Evolutionary conservation across 2,113 vertebrate genomes (phyloP).

Genomic region (Leptocoma aspasia): DNA sequence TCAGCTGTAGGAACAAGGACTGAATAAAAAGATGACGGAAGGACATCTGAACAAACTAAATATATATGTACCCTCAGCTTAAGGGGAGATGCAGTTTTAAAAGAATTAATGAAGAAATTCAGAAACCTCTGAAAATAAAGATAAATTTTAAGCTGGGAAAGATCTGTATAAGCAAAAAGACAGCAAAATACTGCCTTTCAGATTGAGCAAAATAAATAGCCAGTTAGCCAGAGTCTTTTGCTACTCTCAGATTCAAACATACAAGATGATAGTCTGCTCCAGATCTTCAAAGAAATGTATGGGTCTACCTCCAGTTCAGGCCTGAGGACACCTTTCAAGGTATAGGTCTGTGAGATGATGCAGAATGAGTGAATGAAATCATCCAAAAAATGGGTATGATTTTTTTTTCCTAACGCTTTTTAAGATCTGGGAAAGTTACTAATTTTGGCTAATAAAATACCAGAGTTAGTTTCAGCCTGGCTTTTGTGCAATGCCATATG

Average conservation of each 20-base stretch:
- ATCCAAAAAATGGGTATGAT: fast-evolving
- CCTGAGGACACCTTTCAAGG: background rate
- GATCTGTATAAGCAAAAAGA: background rate
- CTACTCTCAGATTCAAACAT: background rate
- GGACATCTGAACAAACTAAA: constrained; percentile 39
- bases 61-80: background rate
- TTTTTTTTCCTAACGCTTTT: background rate
- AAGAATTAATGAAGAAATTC: background rate
- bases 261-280: background rate
- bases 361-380: background rate
- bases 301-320: background rate
- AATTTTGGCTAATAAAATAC: background rate
- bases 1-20: background rate
- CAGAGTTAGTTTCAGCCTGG: background rate
- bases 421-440: background rate
- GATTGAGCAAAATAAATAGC: background rate
- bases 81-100: background rate
- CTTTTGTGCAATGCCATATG: background rate
- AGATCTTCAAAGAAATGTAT: background rate
- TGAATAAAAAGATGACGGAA: background rate
- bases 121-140: background rate
- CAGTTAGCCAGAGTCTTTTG: background rate
- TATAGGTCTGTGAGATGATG: background rate
- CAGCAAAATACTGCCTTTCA: background rate
- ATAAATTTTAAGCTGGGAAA: background rate